Conservation (phyloP, 2,113 vertebrate genomes). For the Paedocypris sp. region DNA sequence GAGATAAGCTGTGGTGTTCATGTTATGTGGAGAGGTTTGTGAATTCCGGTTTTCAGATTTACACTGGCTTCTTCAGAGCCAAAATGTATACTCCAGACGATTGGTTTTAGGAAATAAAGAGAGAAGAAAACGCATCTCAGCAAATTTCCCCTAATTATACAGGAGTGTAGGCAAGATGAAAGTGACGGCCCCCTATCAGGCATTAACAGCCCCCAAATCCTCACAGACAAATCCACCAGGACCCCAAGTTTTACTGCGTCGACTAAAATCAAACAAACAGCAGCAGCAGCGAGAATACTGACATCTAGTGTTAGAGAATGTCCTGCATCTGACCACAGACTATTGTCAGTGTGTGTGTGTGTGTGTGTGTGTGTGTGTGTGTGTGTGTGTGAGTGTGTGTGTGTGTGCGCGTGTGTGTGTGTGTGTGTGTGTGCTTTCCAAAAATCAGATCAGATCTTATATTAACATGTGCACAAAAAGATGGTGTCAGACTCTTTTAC, state of each 20-base stretch:
- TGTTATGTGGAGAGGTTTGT: no score
- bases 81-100: constrained; percentile 13
- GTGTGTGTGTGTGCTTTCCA: no score
- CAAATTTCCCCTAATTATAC: constrained; percentile 39
- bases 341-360: no score
- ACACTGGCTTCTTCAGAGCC: background rate
- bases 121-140: constrained; percentile 39
- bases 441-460: no score
- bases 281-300: constrained; percentile 50
- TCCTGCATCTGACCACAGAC: background rate
- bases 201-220: constrained; percentile 20
- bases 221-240: constrained; percentile 35
- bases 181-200: constrained; percentile 44
- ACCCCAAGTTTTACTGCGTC: constrained; percentile 23
- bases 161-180: constrained; percentile 39
- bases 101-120: constrained; percentile 24
- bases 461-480: no score
- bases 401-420: no score
- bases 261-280: constrained; percentile 15
- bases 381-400: no score
- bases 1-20: no score
- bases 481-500: no score
- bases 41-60: no score
- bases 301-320: constrained; percentile 54
- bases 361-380: no score